A percentile compares a stretch with the other conserved stretches of the same genome.
Conservation (phyloP, 2,888 invertebrate genomes). For the Dasypolia templi region DNA sequence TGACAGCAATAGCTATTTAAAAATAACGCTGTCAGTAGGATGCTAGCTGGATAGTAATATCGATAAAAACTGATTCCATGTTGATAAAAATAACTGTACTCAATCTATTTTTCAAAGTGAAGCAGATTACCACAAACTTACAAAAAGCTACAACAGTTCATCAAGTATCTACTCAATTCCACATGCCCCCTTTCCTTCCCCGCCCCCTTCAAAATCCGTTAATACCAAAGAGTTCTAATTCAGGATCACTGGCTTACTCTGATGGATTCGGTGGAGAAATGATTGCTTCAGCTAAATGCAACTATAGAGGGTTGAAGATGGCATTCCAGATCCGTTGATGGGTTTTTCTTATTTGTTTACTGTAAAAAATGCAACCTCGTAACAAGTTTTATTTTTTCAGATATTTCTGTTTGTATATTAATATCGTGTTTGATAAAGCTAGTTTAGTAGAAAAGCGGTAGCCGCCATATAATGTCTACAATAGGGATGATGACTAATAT, state of each 20-base stretch:
- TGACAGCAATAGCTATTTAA: neutral
- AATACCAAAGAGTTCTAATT: conserved; percentile 62
- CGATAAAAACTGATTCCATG: neutral
- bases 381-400: neutral
- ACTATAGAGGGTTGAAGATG: conserved; percentile 3
- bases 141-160: conserved; percentile 30
- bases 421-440: neutral
- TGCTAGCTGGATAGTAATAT: neutral
- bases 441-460: too few species aligned
- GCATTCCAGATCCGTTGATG: neutral
- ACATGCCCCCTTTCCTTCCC: neutral
- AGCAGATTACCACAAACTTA: conserved; percentile 34
- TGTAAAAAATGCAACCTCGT: too few species aligned
- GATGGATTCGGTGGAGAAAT: conserved; percentile 52
- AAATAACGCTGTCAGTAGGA: neutral
- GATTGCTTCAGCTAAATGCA: conserved; percentile 51
- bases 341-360: conserved; percentile 6
- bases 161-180: conserved; percentile 33
- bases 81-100: neutral
- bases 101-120: neutral
- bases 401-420: neutral
- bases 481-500: too few species aligned
- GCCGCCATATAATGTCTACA: too few species aligned
- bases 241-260: conserved; percentile 60
- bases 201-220: conserved; percentile 40